Evolutionary conservation across 2,113 vertebrate genomes (phyloP).

Genomic region (Tamias sibiricus): DNA sequence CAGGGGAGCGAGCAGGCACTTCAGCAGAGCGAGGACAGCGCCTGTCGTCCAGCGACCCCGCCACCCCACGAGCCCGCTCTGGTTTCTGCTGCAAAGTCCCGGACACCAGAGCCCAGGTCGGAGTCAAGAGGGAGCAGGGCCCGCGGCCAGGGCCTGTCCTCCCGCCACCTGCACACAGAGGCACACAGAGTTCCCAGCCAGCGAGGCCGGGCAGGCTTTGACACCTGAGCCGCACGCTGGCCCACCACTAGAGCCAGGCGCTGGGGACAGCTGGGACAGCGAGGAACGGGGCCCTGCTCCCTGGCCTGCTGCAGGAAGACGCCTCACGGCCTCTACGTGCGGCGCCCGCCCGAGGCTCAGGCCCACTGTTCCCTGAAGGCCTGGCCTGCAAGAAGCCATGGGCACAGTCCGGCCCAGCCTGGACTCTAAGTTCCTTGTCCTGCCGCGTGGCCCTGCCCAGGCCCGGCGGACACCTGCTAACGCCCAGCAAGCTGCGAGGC

Average conservation of each 20-base stretch:
- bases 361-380: no score
- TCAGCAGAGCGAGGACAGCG: no score
- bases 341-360: no score
- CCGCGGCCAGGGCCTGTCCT: fast-evolving
- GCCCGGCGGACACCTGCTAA: no score
- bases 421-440: no score
- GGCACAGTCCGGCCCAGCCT: not conserved
- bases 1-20: no score
- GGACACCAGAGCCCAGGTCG: fast-evolving
- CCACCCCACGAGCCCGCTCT: not conserved
- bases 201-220: fast-evolving
- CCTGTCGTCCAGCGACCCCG: no score
- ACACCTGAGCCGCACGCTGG: not conserved
- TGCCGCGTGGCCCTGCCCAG: no score
- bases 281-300: not conserved
- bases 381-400: no score
- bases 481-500: no score
- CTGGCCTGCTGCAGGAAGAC: no score
- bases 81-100: fast-evolving
- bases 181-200: not conserved
- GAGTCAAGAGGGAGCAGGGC: no score
- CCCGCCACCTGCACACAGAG: fast-evolving
- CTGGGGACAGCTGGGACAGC: not conserved
- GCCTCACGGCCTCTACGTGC: not conserved
- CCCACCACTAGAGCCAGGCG: fast-evolving